These are phyloP conservation scores for Tonatia bakeri DNA, from an alignment of 2,113 vertebrate genomes.

Conservation along the genomic window DNA sequence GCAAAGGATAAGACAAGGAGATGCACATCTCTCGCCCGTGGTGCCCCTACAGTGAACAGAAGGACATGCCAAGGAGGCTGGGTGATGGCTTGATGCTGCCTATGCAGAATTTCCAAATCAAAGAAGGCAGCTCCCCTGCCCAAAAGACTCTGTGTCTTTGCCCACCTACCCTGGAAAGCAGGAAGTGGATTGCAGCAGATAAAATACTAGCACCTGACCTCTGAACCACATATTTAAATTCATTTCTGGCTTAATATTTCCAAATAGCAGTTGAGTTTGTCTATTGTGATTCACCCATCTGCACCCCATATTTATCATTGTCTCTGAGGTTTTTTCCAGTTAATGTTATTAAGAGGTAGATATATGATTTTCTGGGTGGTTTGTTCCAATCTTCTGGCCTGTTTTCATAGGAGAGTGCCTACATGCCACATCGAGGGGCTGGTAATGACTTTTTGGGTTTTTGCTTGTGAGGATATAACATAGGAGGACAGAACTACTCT, in stretches of 20 bases:
- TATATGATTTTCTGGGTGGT: slow-evolving; percentile 67
- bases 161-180: neutral
- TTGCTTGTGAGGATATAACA: slow-evolving; percentile 52
- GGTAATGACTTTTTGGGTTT: slow-evolving; percentile 55
- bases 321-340: slow-evolving; percentile 60
- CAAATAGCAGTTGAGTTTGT: slow-evolving; percentile 54
- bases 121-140: neutral
- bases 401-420: slow-evolving; percentile 63
- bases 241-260: slow-evolving; percentile 54
- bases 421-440: neutral
- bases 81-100: neutral
- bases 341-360: slow-evolving; percentile 63
- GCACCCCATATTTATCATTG: slow-evolving; percentile 52
- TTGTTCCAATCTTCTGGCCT: slow-evolving; percentile 50
- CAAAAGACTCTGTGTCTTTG: neutral
- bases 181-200: neutral
- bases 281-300: slow-evolving; percentile 52
- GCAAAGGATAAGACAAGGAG: neutral
- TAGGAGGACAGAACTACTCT: slow-evolving; percentile 37
- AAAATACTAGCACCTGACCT: slow-evolving; percentile 31
- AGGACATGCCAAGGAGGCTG: neutral
- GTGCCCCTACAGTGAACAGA: neutral
- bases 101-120: neutral
- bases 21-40: neutral
- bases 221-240: slow-evolving; percentile 58